Evolutionary conservation across 2,888 invertebrate species (phyloP).

Genomic region (Xestoiulus laeticollis): DNA sequence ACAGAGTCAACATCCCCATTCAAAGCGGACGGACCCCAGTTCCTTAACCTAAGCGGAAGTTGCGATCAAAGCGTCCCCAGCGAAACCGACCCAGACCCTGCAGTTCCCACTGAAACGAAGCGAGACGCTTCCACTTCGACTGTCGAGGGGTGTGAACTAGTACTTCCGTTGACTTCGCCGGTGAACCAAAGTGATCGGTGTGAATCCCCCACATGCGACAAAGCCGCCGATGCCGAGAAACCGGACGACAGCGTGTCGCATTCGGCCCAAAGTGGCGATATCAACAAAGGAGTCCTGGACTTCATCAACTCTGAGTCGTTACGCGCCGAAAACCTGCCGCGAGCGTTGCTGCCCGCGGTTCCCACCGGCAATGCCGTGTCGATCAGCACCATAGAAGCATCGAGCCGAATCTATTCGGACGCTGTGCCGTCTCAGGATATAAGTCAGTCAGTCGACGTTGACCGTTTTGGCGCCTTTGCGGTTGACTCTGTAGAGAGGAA

Average conservation of each 20-base stretch:
- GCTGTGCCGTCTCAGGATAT: background rate
- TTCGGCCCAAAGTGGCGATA: background rate
- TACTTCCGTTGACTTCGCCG: background rate
- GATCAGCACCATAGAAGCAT: background rate
- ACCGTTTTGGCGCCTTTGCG: background rate
- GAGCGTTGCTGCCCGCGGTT: background rate
- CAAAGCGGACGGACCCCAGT: background rate
- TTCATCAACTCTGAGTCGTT: background rate
- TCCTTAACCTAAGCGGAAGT: background rate
- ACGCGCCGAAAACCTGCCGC: background rate
- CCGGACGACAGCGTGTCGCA: too few relatives aligned
- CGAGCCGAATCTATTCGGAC: background rate
- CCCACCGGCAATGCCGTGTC: background rate
- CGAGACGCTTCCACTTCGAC: slow-evolving; percentile 53
- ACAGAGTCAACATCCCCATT: background rate
- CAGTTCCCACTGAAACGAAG: background rate
- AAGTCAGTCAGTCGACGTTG: background rate
- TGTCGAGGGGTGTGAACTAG: background rate
- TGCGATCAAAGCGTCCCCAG: background rate
- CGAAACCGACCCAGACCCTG: too few relatives aligned
- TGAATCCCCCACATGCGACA: background rate
- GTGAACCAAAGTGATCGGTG: background rate
- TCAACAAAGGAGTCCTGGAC: background rate
- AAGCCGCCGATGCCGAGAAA: background rate
- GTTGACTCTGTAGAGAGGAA: too few relatives aligned